Evolutionary conservation across 2,888 invertebrate species (phyloP).

Genomic region (Plusia festucae): DNA sequence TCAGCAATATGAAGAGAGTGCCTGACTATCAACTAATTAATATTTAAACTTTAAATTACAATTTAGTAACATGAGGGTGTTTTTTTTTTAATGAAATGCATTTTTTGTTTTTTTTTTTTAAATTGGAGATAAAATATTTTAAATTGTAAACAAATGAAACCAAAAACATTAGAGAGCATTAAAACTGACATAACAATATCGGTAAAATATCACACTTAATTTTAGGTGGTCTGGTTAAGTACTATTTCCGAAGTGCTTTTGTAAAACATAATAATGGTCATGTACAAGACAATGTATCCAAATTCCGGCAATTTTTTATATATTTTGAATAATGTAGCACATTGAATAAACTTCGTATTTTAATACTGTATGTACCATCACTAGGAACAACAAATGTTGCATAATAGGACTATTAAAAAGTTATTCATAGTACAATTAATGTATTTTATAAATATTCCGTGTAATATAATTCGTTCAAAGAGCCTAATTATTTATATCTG

Average conservation of each 20-base stretch:
- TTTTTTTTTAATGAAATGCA: conserved; percentile 57
- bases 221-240: conserved; percentile 86
- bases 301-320: conserved; percentile 12
- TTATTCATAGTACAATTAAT: conserved; percentile 25
- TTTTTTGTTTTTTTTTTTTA: conserved; percentile 34
- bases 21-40: conserved; percentile 62
- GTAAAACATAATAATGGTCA: conserved; percentile 79
- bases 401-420: conserved; percentile 18
- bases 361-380: conserved; percentile 20
- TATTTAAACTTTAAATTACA: conserved; percentile 57
- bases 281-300: conserved; percentile 61
- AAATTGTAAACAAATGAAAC: conserved; percentile 45
- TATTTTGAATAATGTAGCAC: conserved; percentile 14
- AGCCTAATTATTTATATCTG: conserved; percentile 70
- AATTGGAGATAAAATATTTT: conserved; percentile 46
- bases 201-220: conserved; percentile 85
- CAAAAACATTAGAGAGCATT: conserved; percentile 81
- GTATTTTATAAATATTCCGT: conserved; percentile 15
- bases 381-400: conserved; percentile 28
- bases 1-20: conserved; percentile 73
- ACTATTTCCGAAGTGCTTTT: conserved; percentile 74
- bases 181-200: conserved; percentile 67
- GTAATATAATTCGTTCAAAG: conserved; percentile 60
- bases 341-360: conserved; percentile 18
- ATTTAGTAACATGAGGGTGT: conserved; percentile 58